These are phyloP conservation scores for Coenonympha arcania DNA, from an alignment of 2,888 invertebrate species.

Conservation along the genomic window DNA sequence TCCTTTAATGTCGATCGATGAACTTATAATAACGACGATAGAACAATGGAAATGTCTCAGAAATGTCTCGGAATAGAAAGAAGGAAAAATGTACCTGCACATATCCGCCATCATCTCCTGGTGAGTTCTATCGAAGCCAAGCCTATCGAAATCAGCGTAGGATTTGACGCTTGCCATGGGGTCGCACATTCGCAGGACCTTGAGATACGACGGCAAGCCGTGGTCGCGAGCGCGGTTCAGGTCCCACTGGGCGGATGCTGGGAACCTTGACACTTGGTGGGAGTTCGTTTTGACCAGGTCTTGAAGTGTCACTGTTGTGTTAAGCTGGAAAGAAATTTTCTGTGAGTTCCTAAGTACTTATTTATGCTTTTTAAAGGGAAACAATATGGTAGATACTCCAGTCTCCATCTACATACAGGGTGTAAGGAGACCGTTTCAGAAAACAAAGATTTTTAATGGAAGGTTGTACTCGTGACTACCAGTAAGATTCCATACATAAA, in stretches of 20 bases:
- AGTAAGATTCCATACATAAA: no score
- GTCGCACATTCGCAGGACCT: slow-evolving; percentile 79
- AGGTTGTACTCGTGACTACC: no score
- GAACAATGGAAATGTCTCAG: no score
- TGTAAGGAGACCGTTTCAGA: no score
- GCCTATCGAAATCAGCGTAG: slow-evolving; percentile 74
- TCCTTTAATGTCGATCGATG: no score
- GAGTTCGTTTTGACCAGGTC: slow-evolving; percentile 78
- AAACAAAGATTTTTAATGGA: no score
- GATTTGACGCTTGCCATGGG: slow-evolving; percentile 65
- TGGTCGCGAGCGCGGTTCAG: slow-evolving; percentile 81
- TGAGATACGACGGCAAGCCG: slow-evolving; percentile 82
- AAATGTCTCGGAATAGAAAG: no score
- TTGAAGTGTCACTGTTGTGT: slow-evolving; percentile 74
- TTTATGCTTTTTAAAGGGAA: not conserved
- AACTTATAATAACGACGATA: no score
- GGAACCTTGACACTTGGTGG: slow-evolving; percentile 74
- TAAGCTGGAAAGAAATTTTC: slow-evolving; percentile 58
- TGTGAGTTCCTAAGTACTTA: not conserved
- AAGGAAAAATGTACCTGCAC: slow-evolving; percentile 71
- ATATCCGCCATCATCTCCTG: slow-evolving; percentile 78
- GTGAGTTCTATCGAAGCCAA: slow-evolving; percentile 73
- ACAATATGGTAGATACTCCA: no score
- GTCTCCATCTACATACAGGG: no score
- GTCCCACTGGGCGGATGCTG: slow-evolving; percentile 63